phyloP scores from a whole-genome alignment of 30 jellyfish, hydroid and myxozoan genomes.

The Aurelia coerulea region DNA sequence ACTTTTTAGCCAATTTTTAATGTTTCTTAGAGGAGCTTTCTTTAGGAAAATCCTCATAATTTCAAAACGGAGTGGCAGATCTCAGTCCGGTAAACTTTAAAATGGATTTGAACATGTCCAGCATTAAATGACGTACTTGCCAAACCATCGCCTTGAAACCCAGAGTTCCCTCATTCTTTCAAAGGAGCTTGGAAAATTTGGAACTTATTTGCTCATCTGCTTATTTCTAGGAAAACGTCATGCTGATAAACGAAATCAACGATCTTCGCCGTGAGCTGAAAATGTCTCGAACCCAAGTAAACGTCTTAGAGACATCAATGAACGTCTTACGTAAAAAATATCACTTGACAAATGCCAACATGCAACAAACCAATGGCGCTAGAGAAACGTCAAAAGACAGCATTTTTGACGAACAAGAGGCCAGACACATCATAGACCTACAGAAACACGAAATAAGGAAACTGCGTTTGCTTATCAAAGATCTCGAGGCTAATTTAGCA shows the following conservation, averaged over 20 bases:
- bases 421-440: conserved; percentile 83
- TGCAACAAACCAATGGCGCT: conserved; percentile 22
- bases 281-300: conserved; percentile 91
- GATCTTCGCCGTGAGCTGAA: conserved; percentile 94
- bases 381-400: conserved; percentile 41
- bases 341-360: background rate
- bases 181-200: too few relatives aligned
- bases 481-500: conserved; percentile 84
- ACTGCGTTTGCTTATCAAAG: conserved; percentile 82
- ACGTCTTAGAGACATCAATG: conserved; percentile 88
- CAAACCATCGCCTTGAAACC: too few relatives aligned
- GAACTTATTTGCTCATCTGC: background rate
- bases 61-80: too few relatives aligned
- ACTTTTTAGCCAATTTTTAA: too few relatives aligned
- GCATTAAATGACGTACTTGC: too few relatives aligned
- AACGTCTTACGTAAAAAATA: conserved; percentile 83
- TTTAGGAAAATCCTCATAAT: too few relatives aligned
- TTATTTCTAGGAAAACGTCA: conserved; percentile 82
- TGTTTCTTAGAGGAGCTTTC: too few relatives aligned
- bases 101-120: too few relatives aligned
- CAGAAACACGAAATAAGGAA: conserved; percentile 90
- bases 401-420: conserved; percentile 73
- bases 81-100: too few relatives aligned
- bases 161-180: too few relatives aligned
- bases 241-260: conserved; percentile 92